Conservation (phyloP, 2,797 vertebrate species). For the Sphenodon punctatus region DNA sequence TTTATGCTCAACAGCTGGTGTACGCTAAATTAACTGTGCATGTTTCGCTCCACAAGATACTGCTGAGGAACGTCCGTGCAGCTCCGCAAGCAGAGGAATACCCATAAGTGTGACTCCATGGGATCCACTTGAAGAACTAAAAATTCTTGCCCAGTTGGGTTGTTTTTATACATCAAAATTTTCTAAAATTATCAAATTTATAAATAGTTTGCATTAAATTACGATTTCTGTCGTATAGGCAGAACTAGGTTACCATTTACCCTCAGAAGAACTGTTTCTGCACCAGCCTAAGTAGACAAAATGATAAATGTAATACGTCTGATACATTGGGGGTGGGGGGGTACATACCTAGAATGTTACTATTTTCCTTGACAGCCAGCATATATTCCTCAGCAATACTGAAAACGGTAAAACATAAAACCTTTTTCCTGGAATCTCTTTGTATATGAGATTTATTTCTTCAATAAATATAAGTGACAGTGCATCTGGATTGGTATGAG, state of each 20-base stretch:
- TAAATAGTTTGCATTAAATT: background rate
- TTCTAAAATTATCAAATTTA: background rate
- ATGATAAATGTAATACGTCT: background rate
- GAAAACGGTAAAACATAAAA: background rate
- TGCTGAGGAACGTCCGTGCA: no score
- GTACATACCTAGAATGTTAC: background rate
- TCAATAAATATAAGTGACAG: background rate
- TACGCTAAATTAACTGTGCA: no score
- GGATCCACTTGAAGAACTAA: background rate
- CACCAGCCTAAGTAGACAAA: no score
- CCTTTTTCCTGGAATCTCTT: background rate
- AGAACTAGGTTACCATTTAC: background rate
- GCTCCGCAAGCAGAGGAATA: no score
- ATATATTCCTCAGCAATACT: background rate
- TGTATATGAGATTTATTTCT: background rate
- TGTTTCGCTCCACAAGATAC: no score
- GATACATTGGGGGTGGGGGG: background rate
- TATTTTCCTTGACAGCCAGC: background rate
- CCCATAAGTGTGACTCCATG: no score
- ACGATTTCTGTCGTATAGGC: background rate
- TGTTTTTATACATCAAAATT: no score
- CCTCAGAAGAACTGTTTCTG: background rate
- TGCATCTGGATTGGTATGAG: background rate
- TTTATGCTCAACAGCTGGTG: no score
- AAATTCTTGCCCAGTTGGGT: background rate